Evolutionary conservation across 2,888 invertebrate species (phyloP), one percentile per base, ranked within the genome.

Genomic region (Iselma pallidipennis): DNA sequence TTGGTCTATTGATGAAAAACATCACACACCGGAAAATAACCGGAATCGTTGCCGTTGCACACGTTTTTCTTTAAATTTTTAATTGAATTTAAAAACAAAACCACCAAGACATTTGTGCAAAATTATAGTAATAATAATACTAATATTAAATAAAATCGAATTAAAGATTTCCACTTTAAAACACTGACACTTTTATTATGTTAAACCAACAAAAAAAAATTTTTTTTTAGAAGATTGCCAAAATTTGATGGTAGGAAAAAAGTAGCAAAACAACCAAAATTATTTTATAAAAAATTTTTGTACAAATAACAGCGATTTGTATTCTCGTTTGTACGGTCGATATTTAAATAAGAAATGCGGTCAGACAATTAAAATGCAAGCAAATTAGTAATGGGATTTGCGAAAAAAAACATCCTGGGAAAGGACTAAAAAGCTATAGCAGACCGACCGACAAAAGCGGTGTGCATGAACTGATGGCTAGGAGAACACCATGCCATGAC

Each of bases 401-500:
- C 67, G 66, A 67, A 68, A 67, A n/a, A n/a, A 58, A 55, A 50
- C 64, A 54, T 49, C 37, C n/a, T 26, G 19, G 50, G 3, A 25
- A 26, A n/a, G 12, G n/a, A 33, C n/a, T 33, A 31, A 45, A 23
- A 28, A 33, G 59, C 51, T 49, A 52, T 55, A 49, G 23, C 28
- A 48, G 33, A 28, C 60, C 61, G 55, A 63, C 65, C 61, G 63
- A 66, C 37, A 60, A 67, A 45, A 69, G 71, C 72, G 67, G 71
- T 72, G 68, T 72, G 67, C 72, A 70, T 69, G 71, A 74, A 78
- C 78, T 78, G 78, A 74, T 74, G 72, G 74, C 59, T 71, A 59
- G 66, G 65, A 71, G 70, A 73, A 70, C 73, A 71, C 75, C 76
- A 74, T 75, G 76, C 75, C 75, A 75, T 73, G 72, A 73, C 72